Conservation (phyloP, 2,113 vertebrate genomes). For the Takifugu flavidus region DNA sequence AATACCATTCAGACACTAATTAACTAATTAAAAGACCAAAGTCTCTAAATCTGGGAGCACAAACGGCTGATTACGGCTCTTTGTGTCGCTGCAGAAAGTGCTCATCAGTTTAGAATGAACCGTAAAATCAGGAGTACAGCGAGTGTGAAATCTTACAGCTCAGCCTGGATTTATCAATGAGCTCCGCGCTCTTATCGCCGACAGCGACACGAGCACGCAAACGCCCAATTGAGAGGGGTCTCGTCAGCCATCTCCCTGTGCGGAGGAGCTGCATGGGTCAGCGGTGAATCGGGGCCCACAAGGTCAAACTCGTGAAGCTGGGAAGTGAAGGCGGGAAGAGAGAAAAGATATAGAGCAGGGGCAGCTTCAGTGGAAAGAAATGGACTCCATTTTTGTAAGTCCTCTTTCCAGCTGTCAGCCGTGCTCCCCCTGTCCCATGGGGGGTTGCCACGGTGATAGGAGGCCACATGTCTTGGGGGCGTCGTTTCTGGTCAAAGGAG, state of each 20-base stretch:
- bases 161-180: constrained; percentile 37
- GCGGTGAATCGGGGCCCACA: constrained; percentile 16
- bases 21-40: constrained; percentile 60
- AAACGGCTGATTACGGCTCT: constrained; percentile 40
- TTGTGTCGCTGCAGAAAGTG: constrained; percentile 38
- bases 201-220: constrained; percentile 28
- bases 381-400: constrained; percentile 70
- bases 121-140: constrained; percentile 54
- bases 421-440: constrained; percentile 64
- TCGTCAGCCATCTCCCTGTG: constrained; percentile 7
- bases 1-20: constrained; percentile 62
- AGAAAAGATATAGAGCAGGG: constrained; percentile 43
- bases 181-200: constrained; percentile 39
- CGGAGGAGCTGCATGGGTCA: constrained; percentile 1
- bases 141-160: constrained; percentile 45
- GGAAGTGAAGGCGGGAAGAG: constrained; percentile 50
- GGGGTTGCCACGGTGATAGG: constrained; percentile 82
- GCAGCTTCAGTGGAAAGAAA: constrained; percentile 65
- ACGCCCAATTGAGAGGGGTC: constrained; percentile 43
- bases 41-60: constrained; percentile 49
- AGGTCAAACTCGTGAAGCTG: constrained; percentile 55
- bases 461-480: constrained; percentile 83
- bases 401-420: constrained; percentile 79
- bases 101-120: constrained; percentile 45
- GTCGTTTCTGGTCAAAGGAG: constrained; percentile 78